Conservation (phyloP, 2,113 vertebrate genomes). For the Tragulus kanchil region DNA sequence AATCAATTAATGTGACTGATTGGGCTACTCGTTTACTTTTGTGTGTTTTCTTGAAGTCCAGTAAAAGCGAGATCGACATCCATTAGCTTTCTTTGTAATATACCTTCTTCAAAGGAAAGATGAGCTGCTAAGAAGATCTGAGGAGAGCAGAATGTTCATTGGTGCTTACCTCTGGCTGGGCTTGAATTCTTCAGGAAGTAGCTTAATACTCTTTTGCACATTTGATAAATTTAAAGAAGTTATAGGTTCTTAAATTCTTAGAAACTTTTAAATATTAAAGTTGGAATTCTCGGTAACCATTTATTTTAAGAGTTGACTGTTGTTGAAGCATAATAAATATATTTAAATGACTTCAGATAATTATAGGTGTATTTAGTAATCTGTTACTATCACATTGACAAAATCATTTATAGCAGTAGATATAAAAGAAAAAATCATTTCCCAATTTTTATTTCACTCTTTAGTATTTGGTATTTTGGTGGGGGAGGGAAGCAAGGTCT, state of each 20-base stretch:
- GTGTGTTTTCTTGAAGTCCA: constrained; percentile 9
- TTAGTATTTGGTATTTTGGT: constrained; percentile 13
- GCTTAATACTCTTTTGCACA: background rate
- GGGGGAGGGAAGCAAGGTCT: constrained; percentile 37
- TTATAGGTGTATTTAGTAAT: background rate
- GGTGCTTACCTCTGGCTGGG: background rate
- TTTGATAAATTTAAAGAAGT: background rate
- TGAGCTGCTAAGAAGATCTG: background rate
- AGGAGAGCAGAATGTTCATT: background rate
- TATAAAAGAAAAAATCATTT: constrained; percentile 14
- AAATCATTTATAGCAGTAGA: background rate
- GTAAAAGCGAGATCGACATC: background rate
- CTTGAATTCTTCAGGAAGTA: background rate
- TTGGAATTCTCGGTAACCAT: constrained; percentile 24
- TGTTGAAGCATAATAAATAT: constrained; percentile 18
- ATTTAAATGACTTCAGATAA: background rate
- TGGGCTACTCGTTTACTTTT: background rate
- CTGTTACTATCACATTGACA: background rate
- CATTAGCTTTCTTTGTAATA: background rate
- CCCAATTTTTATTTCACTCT: background rate
- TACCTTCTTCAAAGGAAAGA: background rate
- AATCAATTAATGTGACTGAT: background rate
- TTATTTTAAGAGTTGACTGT: background rate
- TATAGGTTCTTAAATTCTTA: background rate
- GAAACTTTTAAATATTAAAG: constrained; percentile 16